Evolutionary conservation across 2,797 vertebrate species (phyloP).

Genomic region (Sebastes matsubarae): DNA sequence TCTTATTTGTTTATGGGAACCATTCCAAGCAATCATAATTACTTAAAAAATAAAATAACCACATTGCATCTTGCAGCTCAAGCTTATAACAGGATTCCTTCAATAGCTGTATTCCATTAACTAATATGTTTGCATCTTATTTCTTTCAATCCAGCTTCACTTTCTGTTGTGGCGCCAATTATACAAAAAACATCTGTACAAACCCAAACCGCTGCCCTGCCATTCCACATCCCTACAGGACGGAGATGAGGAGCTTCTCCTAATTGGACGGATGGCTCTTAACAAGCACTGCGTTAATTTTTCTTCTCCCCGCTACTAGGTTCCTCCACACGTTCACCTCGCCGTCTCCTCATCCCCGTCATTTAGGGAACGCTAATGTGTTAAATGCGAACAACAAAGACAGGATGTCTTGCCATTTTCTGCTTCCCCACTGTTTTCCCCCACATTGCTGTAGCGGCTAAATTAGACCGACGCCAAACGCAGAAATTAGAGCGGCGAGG

Average conservation of each 20-base stretch:
- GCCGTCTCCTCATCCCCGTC: slow-evolving; percentile 63
- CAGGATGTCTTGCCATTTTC: slow-evolving; percentile 81
- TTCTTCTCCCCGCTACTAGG: neutral
- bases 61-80: neutral
- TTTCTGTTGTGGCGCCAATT: slow-evolving; percentile 9
- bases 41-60: neutral
- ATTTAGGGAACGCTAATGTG: slow-evolving; percentile 77
- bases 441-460: slow-evolving; percentile 69
- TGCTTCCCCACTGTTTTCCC: slow-evolving; percentile 73
- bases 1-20: neutral
- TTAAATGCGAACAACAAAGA: slow-evolving; percentile 80
- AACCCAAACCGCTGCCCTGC: slow-evolving; percentile 4
- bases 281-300: slow-evolving; percentile 35
- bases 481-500: slow-evolving; percentile 79
- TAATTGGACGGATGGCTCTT: slow-evolving; percentile 30
- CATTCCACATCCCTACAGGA: slow-evolving; percentile 9
- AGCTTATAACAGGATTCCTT: neutral
- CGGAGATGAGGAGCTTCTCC: slow-evolving; percentile 1
- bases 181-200: slow-evolving; percentile 8
- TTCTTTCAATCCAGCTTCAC: neutral
- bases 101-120: neutral
- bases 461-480: slow-evolving; percentile 74
- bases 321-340: slow-evolving; percentile 30
- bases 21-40: neutral
- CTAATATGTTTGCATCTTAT: neutral